Evolutionary conservation across 1,140 invertebrate genomes (phyloP).

Genomic region (Eurosta solidaginis): DNA sequence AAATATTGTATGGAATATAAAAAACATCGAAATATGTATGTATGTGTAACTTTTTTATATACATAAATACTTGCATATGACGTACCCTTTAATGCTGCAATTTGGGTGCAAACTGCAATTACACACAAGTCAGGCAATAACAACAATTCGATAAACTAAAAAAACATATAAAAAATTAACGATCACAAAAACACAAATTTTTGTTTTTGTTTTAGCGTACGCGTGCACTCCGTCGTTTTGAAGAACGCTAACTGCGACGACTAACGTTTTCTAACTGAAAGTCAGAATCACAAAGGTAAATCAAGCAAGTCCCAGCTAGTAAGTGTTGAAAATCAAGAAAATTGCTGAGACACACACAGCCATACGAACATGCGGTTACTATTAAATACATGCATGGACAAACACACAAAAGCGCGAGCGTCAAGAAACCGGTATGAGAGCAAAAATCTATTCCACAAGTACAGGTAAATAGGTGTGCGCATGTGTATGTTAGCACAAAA

Average conservation of each 20-base stretch:
- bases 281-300: not conserved
- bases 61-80: not conserved
- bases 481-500: not conserved
- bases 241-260: not conserved
- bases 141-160: not conserved
- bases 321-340: not conserved
- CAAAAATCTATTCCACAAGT: not conserved
- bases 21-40: not conserved
- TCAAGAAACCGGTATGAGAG: not conserved
- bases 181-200: not conserved
- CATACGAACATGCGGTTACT: not conserved
- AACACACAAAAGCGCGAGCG: not conserved
- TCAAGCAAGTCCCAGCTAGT: not conserved
- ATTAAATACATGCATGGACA: not conserved
- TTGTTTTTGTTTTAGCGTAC: not conserved
- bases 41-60: not conserved
- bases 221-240: not conserved
- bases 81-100: constrained; percentile 3
- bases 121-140: not conserved
- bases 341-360: too few relatives aligned
- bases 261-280: constrained; percentile 16
- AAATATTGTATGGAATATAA: not conserved
- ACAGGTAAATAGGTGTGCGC: not conserved
- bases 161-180: not conserved
- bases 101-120: not conserved